These are phyloP conservation scores for Zaprionus camerounensis DNA, from an alignment of 1,140 invertebrate species.

Conservation along the genomic window DNA sequence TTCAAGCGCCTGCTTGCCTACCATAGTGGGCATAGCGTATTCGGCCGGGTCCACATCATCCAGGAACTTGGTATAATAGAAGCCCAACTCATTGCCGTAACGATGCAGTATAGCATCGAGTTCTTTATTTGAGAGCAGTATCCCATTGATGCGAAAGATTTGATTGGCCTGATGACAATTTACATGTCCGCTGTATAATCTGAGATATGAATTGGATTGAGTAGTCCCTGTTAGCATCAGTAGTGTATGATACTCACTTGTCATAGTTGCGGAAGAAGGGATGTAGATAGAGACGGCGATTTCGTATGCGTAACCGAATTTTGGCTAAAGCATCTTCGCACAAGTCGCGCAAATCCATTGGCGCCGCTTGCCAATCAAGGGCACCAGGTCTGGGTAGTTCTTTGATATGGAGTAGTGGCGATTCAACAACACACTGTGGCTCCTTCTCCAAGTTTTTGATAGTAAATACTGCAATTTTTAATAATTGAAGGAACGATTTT, in stretches of 20 bases:
- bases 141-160: slow-evolving; percentile 87
- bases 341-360: slow-evolving; percentile 81
- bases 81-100: slow-evolving; percentile 89
- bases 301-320: slow-evolving; percentile 85
- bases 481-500: neutral
- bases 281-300: slow-evolving; percentile 86
- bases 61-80: slow-evolving; percentile 88
- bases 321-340: slow-evolving; percentile 86
- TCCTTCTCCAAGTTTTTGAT: slow-evolving; percentile 88
- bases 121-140: slow-evolving; percentile 87
- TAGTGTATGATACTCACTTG: slow-evolving; percentile 84
- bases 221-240: too few relatives aligned
- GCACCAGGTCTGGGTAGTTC: slow-evolving; percentile 84
- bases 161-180: slow-evolving; percentile 88
- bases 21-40: slow-evolving; percentile 76
- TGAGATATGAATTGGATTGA: slow-evolving; percentile 56
- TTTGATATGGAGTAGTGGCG: slow-evolving; percentile 84
- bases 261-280: slow-evolving; percentile 89
- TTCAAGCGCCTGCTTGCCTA: slow-evolving; percentile 51
- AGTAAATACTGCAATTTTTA: slow-evolving; percentile 86
- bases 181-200: slow-evolving; percentile 88
- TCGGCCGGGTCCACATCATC: slow-evolving; percentile 85
- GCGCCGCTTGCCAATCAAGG: slow-evolving; percentile 85
- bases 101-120: slow-evolving; percentile 88
- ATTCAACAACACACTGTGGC: slow-evolving; percentile 84